Base-by-base conservation (phyloP, 2,797 vertebrate genomes). In the Bradypodion ventrale region DNA sequence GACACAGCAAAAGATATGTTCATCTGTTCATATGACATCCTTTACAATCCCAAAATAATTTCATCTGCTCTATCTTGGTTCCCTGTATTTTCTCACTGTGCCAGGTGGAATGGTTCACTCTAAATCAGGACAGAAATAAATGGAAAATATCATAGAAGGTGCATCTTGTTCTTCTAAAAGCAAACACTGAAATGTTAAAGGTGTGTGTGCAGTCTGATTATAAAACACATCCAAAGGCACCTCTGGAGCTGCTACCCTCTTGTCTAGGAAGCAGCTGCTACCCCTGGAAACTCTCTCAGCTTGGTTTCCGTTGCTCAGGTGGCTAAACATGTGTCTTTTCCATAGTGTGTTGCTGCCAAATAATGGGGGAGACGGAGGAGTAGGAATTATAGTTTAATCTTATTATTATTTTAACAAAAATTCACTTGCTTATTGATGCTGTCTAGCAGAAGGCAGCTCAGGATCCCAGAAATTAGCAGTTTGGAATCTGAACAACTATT, bases 241-340 rank as follows among this genome's bases (percentile, higher is more conserved):
- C 52, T 76, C 32, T 49, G 72, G 70, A 94, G 78, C 80, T 89
- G 80, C 12, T 37, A 42, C 77, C 12, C 83, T 89, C 91, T 89
- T 87, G 83, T 83, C 76, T 73, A 89, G 60, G 75, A 91, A 86
- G 70, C 87, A 91, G 92, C 89, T 94, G 89, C 78, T 72, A 72
- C 77, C 72, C 69, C 82, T 91, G 84, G 75, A 91, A 92, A 91
- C 85, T 78, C 56, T 87, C 84, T 92, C 88, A 52, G 83, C 80
- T 88, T 89, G 88, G 87, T 87, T 89, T 92, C 46, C 87, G 78
- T 72, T 0, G 27, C 78, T 90, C 91, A 91, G 86, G 88, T 89
- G 88, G 90, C 60, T 85, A 90, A 87, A 90, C 85, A 83, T 82
- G 70, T 83, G 87, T 77, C 80, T 80, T 87, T 65, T 86, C 27